Base-by-base conservation (phyloP, 2,113 vertebrate genomes). In the Tapirus terrestris region DNA sequence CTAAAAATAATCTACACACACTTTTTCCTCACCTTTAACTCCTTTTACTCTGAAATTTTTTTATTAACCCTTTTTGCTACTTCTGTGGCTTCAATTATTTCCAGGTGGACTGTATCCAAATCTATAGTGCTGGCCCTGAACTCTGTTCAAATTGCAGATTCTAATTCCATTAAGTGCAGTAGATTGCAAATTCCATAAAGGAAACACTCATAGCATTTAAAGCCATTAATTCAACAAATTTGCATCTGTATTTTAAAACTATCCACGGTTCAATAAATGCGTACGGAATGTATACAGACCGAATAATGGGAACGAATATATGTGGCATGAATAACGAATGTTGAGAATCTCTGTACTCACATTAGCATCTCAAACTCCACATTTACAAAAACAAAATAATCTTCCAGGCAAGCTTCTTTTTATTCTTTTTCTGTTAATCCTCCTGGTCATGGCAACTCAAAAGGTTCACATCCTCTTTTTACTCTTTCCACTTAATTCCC, bases 1-100 rank as follows among this genome's bases (percentile, higher is more conserved):
- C 39, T 83, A 43, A 85, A 94, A 95, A 95, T 67, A 91, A 94
- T n/a, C 77, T 72, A 81, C 14, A 6, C 6, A 20, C 25, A 73
- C 12, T 68, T 53, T 14, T 91, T 68, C 16, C 8, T 91, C 31
- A 67, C 29, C 8, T 82, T 13, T 8, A 81, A 67, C 31, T 96
- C 43, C 27, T 89, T 91, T 85, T 51, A 83, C 9, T 36, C 25
- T 36, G 31, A 95, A 43, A 63, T 85, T 61, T 93, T 29, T 92
- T 80, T 36, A 33, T 65, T 89, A 81, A 60, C 4, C 1, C 12
- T 60, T 95, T 94, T 61, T 23, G 3, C 12, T 93, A 67, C 8
- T 86, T 80, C 14, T 39, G n/a, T 77, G 85, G n/a, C 39, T 94
- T 91, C n/a, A 17, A 2, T 51, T 76, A 56, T 76, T 90, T 90